Evolutionary conservation across 2,113 vertebrate genomes (phyloP).

Genomic region (Nyctibius bracteatus): DNA sequence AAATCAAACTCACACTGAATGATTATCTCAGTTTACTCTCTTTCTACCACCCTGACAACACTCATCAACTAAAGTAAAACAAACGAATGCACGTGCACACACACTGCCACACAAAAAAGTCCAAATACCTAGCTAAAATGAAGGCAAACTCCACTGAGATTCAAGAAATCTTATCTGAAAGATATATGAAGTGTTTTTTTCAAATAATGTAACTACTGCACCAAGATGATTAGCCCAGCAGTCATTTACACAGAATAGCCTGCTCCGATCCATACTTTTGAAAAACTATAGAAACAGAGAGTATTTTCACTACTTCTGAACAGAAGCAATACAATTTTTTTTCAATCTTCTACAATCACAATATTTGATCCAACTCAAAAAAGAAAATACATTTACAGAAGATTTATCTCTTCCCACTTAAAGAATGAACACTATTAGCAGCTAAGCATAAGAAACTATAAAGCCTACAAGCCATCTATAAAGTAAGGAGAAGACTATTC

Average conservation of each 20-base stretch:
- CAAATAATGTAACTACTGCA: neutral
- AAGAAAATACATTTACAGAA: neutral
- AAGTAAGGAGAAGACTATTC: neutral
- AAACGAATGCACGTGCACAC: rapidly evolving
- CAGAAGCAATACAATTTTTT: neutral
- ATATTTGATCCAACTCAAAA: neutral
- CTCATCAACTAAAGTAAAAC: neutral
- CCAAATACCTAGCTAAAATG: neutral
- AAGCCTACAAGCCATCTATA: neutral
- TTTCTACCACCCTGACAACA: neutral
- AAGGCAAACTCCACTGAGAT: neutral
- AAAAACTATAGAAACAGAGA: neutral
- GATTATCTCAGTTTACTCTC: neutral
- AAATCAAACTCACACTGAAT: neutral
- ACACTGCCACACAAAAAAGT: rapidly evolving
- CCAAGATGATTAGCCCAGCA: neutral
- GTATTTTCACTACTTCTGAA: neutral
- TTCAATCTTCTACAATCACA: neutral
- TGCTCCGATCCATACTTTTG: neutral
- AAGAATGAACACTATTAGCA: neutral
- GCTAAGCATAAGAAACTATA: neutral
- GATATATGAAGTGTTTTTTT: neutral
- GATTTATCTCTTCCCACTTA: neutral
- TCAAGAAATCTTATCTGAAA: neutral
- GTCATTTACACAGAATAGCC: neutral